These are phyloP conservation scores for Ormyrus thymus DNA, from an alignment of 2,888 invertebrate species.

Conservation along the genomic window DNA sequence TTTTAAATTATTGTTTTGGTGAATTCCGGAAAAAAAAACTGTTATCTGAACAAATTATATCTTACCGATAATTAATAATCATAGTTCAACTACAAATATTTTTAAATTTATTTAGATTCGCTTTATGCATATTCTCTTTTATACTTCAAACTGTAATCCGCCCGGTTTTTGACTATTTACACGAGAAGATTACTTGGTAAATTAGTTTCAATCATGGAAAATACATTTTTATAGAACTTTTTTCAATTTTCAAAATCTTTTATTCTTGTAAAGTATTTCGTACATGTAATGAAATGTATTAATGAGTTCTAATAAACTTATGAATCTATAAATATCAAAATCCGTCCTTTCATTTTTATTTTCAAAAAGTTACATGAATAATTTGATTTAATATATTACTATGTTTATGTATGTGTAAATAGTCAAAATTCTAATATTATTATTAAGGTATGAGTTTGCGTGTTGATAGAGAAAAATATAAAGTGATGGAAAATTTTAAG, in stretches of 20 bases:
- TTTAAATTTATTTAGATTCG: slow-evolving; percentile 28
- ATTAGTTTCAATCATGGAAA: not conserved
- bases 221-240: not conserved
- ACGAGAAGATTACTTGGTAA: slow-evolving; percentile 3
- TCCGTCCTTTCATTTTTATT: slow-evolving; percentile 11
- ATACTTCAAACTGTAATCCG: slow-evolving; percentile 36
- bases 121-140: slow-evolving; percentile 32
- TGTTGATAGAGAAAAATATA: slow-evolving; percentile 22
- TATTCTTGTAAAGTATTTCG: not conserved
- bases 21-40: not conserved
- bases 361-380: not conserved
- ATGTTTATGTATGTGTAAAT: slow-evolving; percentile 39
- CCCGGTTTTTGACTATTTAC: slow-evolving; percentile 48
- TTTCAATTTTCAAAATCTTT: not conserved
- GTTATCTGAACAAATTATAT: slow-evolving; percentile 1
- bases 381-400: slow-evolving; percentile 6
- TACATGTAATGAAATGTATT: too few relatives aligned
- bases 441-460: slow-evolving; percentile 15
- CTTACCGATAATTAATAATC: slow-evolving; percentile 15
- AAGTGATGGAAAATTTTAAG: slow-evolving; percentile 20
- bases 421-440: slow-evolving; percentile 38
- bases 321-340: not conserved
- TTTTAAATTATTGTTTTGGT: slow-evolving; percentile 3
- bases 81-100: slow-evolving; percentile 33
- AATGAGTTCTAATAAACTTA: too few relatives aligned